Conservation (phyloP, 2,113 vertebrate species). For the Rhineura floridana region DNA sequence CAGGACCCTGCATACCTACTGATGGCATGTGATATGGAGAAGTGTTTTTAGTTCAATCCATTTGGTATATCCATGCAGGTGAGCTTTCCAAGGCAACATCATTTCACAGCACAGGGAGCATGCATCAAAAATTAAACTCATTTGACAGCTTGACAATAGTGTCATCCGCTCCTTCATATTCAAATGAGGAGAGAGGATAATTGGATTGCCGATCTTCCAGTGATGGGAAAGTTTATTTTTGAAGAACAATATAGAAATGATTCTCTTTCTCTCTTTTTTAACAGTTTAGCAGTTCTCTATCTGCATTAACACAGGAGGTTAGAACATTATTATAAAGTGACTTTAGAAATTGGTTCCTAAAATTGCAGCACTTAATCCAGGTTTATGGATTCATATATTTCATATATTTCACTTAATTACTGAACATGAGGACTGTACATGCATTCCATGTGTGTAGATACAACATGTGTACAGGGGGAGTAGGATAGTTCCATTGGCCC, state of each 20-base stretch:
- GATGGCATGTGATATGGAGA: neutral
- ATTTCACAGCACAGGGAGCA: neutral
- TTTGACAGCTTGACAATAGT: conserved; percentile 7
- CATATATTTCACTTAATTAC: neutral
- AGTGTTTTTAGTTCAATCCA: neutral
- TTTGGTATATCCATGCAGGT: neutral
- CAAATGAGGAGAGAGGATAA: neutral
- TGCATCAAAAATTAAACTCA: conserved; percentile 5
- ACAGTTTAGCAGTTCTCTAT: neutral
- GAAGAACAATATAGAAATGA: neutral
- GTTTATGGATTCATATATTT: neutral
- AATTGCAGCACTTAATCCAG: neutral
- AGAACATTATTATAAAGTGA: neutral
- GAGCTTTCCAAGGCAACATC: neutral
- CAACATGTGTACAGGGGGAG: too few relatives aligned
- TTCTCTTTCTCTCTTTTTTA: neutral
- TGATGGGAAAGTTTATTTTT: neutral
- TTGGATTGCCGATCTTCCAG: neutral
- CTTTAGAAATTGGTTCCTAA: neutral
- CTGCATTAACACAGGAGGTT: neutral
- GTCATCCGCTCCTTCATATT: neutral
- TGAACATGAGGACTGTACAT: neutral
- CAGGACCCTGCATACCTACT: neutral
- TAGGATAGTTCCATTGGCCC: too few relatives aligned
- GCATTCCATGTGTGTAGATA: neutral